These are phyloP conservation scores for Indicator maculatus DNA, from an alignment of 2,113 vertebrate genomes.

Conservation along the genomic window DNA sequence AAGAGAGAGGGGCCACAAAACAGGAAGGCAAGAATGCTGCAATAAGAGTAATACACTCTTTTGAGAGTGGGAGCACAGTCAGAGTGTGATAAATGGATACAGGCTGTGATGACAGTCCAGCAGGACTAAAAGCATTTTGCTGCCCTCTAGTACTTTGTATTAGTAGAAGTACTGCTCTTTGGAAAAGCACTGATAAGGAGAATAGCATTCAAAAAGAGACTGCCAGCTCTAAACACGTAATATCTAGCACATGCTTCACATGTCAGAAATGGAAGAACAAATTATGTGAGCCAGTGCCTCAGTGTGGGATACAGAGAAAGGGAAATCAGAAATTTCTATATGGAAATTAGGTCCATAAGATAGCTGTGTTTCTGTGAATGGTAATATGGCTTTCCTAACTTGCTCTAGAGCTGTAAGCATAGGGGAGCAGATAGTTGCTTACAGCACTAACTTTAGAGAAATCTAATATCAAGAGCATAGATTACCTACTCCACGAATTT, in stretches of 20 bases:
- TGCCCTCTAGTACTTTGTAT: constrained; percentile 44
- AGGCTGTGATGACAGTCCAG: not conserved
- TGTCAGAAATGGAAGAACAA: not conserved
- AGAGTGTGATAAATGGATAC: not conserved
- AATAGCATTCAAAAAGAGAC: not conserved
- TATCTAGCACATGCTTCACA: not conserved
- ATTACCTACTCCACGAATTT: not conserved
- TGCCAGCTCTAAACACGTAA: not conserved
- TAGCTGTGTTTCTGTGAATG: not conserved
- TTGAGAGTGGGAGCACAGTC: not conserved
- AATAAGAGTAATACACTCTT: not conserved
- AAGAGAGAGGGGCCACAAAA: not conserved
- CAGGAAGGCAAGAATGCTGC: not conserved
- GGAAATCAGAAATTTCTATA: not conserved
- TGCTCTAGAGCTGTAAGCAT: not conserved
- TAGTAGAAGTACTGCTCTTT: not conserved
- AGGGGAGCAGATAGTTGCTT: not conserved
- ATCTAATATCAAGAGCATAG: too few species aligned
- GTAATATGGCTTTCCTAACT: not conserved
- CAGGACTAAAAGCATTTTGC: constrained; percentile 45
- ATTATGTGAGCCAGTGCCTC: not conserved
- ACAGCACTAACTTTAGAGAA: not conserved
- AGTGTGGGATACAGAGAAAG: not conserved
- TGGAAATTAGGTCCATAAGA: not conserved
- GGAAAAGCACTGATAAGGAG: not conserved